Percentiles rank a stretch among this genome's conserved stretches.
These are phyloP conservation scores for Nemotelus nigrinus DNA, from an alignment of 2,888 invertebrate species.

Conservation along the genomic window DNA sequence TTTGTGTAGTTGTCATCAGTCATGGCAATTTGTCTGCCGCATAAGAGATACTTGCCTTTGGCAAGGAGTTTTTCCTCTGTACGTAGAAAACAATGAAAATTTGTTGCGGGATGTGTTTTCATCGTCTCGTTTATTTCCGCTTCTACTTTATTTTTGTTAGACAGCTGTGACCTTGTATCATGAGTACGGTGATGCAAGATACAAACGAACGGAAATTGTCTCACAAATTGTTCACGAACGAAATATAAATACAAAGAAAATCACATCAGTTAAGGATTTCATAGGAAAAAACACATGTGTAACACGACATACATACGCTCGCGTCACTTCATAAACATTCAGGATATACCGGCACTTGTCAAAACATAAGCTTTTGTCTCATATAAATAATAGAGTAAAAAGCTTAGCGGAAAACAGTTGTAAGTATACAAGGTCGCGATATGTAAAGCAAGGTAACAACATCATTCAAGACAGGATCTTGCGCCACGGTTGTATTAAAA, in stretches of 20 bases:
- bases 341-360: conserved; percentile 37
- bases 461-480: conserved; percentile 18
- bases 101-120: not conserved
- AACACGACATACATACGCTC: not conserved
- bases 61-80: conserved; percentile 8
- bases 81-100: conserved; percentile 8
- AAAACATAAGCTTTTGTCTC: conserved; percentile 40
- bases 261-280: conserved; percentile 15
- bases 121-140: not conserved
- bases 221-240: conserved; percentile 3
- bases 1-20: conserved; percentile 2
- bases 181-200: not conserved
- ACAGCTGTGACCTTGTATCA: not conserved
- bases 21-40: conserved; percentile 1
- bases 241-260: conserved; percentile 6
- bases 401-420: conserved; percentile 6
- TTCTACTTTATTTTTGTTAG: not conserved
- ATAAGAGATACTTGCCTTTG: conserved; percentile 27
- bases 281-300: conserved; percentile 22
- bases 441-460: conserved; percentile 31
- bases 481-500: not conserved
- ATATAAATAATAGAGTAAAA: conserved; percentile 31
- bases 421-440: conserved; percentile 16
- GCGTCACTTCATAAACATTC: conserved; percentile 10
- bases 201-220: conserved; percentile 21